Evolutionary conservation across 2,888 invertebrate species (phyloP), one percentile per base, ranked within the genome.

Genomic region (Luffia ferchaultella): DNA sequence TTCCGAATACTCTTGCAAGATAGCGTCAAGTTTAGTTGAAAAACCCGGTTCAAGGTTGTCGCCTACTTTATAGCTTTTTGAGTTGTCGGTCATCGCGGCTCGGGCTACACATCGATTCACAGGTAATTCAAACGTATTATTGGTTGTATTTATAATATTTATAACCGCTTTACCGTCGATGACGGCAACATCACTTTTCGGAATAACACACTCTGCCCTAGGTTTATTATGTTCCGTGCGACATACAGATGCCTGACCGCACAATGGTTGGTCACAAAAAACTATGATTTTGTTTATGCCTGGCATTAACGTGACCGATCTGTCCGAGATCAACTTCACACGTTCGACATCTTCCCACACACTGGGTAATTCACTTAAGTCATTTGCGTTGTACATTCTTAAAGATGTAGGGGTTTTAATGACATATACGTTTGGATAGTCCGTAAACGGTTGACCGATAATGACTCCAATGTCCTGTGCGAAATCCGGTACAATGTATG

Each of bases 381-480:
- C 20, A 18, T 50, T 50, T 2, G n/a, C 50, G 18, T 50, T 50
- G 12, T 17, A 50, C 1, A 50, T 42, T 17, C 43, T 30, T 20
- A 50, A 18, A 19, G 46, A 12, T 12, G 18, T 46, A 15, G 42
- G 46, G 3, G 46, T 50, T 17, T 50, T 50, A 40, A 50, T 42
- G 15, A 46, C 50, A 19, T 50, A 50, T n/a, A 50, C 46, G 9
- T 19, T 18, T 5, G 42, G 16, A n/a, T 42, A 20, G 2, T 50
- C 50, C 15, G 50, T 50, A 16, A 50, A 30, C 5, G 50, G 46
- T n/a, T 50, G 50, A 1, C 50, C 50, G 1, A 50, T n/a, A 41
- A 46, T 50, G 1, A 46, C 18, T 12, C 42, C 46, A 18, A 46
- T 16, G 42, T 50, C 46, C 18, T 50, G 50, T 5, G 42, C 20